Conservation (phyloP, 2,797 vertebrate species). For the Sus cebifrons region DNA sequence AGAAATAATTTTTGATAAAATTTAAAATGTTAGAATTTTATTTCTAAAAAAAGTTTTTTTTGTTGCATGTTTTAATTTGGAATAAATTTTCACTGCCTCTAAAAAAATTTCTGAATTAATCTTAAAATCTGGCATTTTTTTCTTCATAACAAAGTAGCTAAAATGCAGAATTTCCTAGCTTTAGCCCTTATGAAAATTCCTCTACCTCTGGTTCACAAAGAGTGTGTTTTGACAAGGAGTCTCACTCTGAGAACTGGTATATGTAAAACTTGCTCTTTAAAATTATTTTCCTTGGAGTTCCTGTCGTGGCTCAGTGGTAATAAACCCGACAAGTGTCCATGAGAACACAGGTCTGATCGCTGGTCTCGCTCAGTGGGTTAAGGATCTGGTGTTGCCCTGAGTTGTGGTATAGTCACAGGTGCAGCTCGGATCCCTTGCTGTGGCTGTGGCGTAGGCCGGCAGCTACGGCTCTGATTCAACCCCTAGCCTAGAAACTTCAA, state of each 20-base stretch:
- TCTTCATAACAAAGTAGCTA: constrained; percentile 26
- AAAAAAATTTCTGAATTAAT: constrained; percentile 21
- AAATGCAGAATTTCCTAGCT: constrained; percentile 36
- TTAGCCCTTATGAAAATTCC: constrained; percentile 20
- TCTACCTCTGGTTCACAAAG: not conserved
- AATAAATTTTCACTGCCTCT: not conserved
- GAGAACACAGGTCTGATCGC: too few species aligned
- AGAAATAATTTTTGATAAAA: constrained; percentile 54
- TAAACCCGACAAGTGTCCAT: too few species aligned
- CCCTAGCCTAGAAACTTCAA: too few species aligned
- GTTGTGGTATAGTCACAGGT: too few species aligned
- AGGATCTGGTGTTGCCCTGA: too few species aligned
- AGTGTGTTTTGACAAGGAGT: constrained; percentile 40
- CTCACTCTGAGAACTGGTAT: not conserved
- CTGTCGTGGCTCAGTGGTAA: too few species aligned
- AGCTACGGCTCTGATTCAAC: too few species aligned
- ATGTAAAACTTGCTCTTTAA: constrained; percentile 33
- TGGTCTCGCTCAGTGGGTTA: too few species aligned
- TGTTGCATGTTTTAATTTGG: constrained; percentile 58
- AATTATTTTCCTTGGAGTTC: constrained; percentile 28
- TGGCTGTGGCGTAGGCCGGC: too few species aligned
- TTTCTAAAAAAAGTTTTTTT: constrained; percentile 44
- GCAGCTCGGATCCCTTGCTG: too few species aligned
- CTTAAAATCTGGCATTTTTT: constrained; percentile 62
- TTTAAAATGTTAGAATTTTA: constrained; percentile 45